Evolutionary conservation across 2,888 invertebrate species (phyloP), one percentile per base, ranked within the genome.

Genomic region (Lasioglossum oenotherae): DNA sequence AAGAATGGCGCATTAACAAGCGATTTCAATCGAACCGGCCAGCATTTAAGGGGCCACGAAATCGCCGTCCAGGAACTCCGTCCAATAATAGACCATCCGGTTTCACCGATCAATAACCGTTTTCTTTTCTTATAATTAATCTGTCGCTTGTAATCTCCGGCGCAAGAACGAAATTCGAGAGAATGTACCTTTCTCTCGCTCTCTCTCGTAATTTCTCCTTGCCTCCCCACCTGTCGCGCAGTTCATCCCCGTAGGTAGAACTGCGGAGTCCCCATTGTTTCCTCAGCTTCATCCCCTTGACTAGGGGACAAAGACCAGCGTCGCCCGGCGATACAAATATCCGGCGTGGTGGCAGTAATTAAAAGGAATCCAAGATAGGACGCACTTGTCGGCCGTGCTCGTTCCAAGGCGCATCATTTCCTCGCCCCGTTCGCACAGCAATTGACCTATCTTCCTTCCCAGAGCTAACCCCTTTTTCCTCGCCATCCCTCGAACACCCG

Each of bases 331-430:
- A 84, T 83, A 78, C 83, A 86, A 82, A 82, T 81, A 86, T 87
- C 86, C 73, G 82, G 75, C 80, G 83, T 74, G 38, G 79, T 71
- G 38, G 79, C 75, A 78, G 82, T 87, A 87, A 87, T 86, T 86
- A 87, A 86, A 82, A 82, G 85, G 79, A 82, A 85, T 87, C 85
- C 85, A 67, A 79, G 85, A 80, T 82, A 78, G 75, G 67, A 86
- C 46, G 78, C 78, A 57, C 78, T 78, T 81, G 84, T 80, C 84
- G 71, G 19, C 71, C 71, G 85, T 60, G 77, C 76, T 86, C 72
- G 81, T 85, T 82, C 77, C 71, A 44, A 74, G 57, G 75, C 53
- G 84, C 76, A 85, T 83, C 86, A 83, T 87, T 82, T 87, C 81
- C 84, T 80, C 72, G 84, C 81, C 35, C 82, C 44, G 67, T 78